Percentiles rank a stretch among this genome's conserved stretches.
phyloP scores from a whole-genome alignment of 2,888 invertebrate species.

The Scotopteryx bipunctaria region DNA sequence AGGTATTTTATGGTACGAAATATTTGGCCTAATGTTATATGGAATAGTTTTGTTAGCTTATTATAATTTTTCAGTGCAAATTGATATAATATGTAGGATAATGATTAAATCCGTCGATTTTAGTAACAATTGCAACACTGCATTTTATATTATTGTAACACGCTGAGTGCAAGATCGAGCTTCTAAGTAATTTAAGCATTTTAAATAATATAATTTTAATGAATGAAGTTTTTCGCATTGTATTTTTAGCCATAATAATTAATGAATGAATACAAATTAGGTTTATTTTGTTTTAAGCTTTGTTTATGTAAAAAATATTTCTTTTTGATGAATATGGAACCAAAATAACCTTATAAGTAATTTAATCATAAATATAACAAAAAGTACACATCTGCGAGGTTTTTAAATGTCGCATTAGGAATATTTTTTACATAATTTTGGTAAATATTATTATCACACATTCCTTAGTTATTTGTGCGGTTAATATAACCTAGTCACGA shows the following conservation, averaged over 20 bases:
- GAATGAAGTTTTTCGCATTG: conserved; percentile 45
- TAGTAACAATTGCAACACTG: conserved; percentile 38
- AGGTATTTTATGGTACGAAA: conserved; percentile 7
- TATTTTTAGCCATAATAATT: conserved; percentile 41
- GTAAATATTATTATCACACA: conserved; percentile 43
- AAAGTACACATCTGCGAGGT: not conserved
- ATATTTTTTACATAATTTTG: conserved; percentile 38
- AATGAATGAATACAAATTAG: conserved; percentile 64
- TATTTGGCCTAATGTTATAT: conserved; percentile 22
- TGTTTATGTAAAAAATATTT: conserved; percentile 32
- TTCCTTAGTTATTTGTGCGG: conserved; percentile 44
- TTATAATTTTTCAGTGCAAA: conserved; percentile 12
- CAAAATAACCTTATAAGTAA: not conserved
- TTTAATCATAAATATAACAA: too few species aligned
- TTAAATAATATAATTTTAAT: conserved; percentile 30
- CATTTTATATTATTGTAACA: conserved; percentile 47
- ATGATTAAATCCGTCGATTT: conserved; percentile 52
- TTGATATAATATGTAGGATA: conserved; percentile 7
- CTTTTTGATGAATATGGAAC: not conserved
- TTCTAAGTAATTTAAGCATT: conserved; percentile 45
- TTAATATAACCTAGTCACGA: conserved; percentile 62
- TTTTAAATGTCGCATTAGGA: conserved; percentile 3
- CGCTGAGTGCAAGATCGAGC: conserved; percentile 57
- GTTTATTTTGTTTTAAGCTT: conserved; percentile 42
- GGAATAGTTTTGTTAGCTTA: conserved; percentile 11